Conservation (phyloP, 2,888 invertebrate species). For the Drosophila subsilvestris region DNA sequence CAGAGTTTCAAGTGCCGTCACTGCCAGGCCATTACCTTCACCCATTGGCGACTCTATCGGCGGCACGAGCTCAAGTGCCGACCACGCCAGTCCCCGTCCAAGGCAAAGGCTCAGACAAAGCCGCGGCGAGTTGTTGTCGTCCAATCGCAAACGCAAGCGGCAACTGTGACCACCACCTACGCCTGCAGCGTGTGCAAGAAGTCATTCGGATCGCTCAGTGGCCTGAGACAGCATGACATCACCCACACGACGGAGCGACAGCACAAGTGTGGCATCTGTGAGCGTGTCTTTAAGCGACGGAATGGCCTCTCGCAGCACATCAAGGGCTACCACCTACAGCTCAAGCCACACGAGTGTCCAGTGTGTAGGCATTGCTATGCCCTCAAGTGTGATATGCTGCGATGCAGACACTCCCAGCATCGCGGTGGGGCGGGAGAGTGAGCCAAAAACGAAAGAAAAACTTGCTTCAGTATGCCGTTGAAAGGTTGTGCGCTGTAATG, state of each 20-base stretch:
- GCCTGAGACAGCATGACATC: slow-evolving; percentile 82
- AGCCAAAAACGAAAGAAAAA: background rate
- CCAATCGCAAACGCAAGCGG: slow-evolving; percentile 2
- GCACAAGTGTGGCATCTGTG: slow-evolving; percentile 81
- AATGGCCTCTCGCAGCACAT: slow-evolving; percentile 83
- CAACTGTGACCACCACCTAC: slow-evolving; percentile 28
- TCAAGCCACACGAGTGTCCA: slow-evolving; percentile 82
- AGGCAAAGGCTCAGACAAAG: slow-evolving; percentile 11
- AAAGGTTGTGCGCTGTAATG: background rate
- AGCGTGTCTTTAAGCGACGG: slow-evolving; percentile 82
- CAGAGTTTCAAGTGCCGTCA: slow-evolving; percentile 77
- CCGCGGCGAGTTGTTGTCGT: background rate
- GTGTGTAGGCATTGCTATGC: slow-evolving; percentile 82
- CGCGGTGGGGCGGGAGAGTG: slow-evolving; percentile 28
- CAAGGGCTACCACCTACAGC: slow-evolving; percentile 82
- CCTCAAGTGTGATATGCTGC: slow-evolving; percentile 83
- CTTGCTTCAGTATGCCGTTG: too few relatives aligned
- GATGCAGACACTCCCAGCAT: slow-evolving; percentile 82
- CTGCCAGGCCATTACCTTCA: slow-evolving; percentile 74
- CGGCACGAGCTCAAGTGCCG: slow-evolving; percentile 77
- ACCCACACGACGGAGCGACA: slow-evolving; percentile 81
- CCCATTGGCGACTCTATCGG: slow-evolving; percentile 79
- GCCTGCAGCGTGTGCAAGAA: slow-evolving; percentile 63
- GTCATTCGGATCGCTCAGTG: slow-evolving; percentile 58
- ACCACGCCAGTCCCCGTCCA: slow-evolving; percentile 7